Conservation (phyloP, 2,888 invertebrate genomes). For the Cephus spinipes region DNA sequence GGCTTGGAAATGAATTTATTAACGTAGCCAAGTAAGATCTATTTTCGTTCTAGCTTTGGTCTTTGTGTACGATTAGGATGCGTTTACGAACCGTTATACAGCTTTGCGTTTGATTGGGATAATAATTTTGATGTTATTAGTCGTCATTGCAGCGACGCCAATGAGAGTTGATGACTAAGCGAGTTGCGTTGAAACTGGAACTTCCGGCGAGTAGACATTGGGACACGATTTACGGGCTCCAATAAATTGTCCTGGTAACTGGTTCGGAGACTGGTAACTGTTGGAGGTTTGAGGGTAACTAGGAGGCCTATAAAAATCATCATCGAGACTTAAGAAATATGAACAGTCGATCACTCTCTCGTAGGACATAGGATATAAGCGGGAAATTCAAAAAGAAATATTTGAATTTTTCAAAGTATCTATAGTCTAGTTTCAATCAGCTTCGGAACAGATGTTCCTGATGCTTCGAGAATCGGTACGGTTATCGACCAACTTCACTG, state of each 20-base stretch:
- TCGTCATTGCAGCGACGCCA: not conserved
- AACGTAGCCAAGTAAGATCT: constrained; percentile 11
- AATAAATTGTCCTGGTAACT: not conserved
- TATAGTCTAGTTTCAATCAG: too few relatives aligned
- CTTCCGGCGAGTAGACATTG: not conserved
- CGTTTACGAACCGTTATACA: constrained; percentile 12
- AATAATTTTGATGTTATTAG: not conserved
- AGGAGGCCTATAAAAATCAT: not conserved
- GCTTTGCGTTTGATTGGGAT: constrained; percentile 10
- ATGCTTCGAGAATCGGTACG: not conserved
- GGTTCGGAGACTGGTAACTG: not conserved
- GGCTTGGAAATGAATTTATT: not conserved
- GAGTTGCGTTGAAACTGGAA: not conserved
- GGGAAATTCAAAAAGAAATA: too few relatives aligned
- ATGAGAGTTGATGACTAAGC: not conserved
- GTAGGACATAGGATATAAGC: too few relatives aligned
- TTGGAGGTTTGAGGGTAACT: not conserved
- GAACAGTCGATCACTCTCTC: too few relatives aligned
- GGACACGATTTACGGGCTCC: not conserved
- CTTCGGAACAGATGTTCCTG: not conserved
- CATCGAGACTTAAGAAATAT: too few relatives aligned
- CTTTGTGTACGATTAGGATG: constrained; percentile 13
- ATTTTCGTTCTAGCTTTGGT: constrained; percentile 13
- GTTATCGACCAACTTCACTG: not conserved
- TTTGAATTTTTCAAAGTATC: too few relatives aligned